Evolutionary conservation across 2,797 vertebrate genomes (phyloP).

Genomic region (Pseudocheirus occidentalis): DNA sequence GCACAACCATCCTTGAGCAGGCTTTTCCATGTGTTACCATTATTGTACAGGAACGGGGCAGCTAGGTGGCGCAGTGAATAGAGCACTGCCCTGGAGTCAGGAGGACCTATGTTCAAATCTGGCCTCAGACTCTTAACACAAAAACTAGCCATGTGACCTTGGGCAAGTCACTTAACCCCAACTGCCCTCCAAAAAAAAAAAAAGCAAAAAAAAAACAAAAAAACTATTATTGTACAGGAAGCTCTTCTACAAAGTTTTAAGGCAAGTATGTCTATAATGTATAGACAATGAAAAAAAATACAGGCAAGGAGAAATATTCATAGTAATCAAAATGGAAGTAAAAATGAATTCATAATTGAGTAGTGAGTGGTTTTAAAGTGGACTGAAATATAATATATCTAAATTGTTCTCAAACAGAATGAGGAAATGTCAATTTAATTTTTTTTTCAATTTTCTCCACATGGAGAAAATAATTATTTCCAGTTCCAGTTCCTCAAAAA

Average conservation of each 20-base stretch:
- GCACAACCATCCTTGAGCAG: not conserved
- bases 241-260: not conserved
- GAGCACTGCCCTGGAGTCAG: too few relatives aligned
- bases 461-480: conserved; percentile 30
- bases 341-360: conserved; percentile 33
- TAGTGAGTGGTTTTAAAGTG: conserved; percentile 35
- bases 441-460: conserved; percentile 9
- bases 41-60: not conserved
- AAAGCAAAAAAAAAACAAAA: too few relatives aligned
- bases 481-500: conserved; percentile 18
- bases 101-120: too few relatives aligned
- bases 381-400: not conserved
- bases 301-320: not conserved
- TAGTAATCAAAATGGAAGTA: conserved; percentile 38
- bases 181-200: too few relatives aligned
- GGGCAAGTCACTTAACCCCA: too few relatives aligned
- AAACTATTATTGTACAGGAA: not conserved
- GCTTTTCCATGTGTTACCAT: not conserved
- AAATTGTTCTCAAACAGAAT: conserved; percentile 34
- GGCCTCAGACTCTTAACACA: too few relatives aligned
- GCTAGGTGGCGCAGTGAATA: too few relatives aligned
- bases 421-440: not conserved
- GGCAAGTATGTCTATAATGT: too few relatives aligned
- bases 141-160: too few relatives aligned
- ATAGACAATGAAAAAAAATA: too few relatives aligned